These are phyloP conservation scores for Bacillus rossius DNA, from an alignment of 1,140 invertebrate genomes.

Conservation along the genomic window DNA sequence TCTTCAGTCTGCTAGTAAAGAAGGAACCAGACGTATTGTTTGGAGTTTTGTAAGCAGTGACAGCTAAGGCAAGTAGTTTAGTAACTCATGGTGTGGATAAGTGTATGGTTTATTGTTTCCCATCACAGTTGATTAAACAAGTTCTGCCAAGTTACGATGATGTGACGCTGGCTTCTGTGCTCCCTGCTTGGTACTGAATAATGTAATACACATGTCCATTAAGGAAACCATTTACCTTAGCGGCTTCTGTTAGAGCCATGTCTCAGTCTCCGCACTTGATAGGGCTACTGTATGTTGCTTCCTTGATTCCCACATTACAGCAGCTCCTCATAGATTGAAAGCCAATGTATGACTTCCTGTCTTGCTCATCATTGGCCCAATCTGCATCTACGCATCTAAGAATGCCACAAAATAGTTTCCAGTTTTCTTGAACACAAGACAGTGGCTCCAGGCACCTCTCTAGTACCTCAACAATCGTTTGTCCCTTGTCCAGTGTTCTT, in stretches of 20 bases:
- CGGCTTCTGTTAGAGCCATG: slow-evolving; percentile 35
- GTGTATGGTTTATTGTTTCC: too few relatives aligned
- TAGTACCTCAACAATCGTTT: slow-evolving; percentile 43
- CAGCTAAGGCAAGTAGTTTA: too few relatives aligned
- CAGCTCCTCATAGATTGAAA: slow-evolving; percentile 31
- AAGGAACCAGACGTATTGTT: too few relatives aligned
- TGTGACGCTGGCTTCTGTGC: slow-evolving; percentile 34
- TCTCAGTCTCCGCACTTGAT: slow-evolving; percentile 43
- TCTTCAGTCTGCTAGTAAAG: too few relatives aligned
- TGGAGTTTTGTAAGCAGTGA: too few relatives aligned
- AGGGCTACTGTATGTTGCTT: slow-evolving; percentile 44
- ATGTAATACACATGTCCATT: slow-evolving; percentile 16
- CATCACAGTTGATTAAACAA: too few relatives aligned
- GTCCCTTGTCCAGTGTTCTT: slow-evolving; percentile 37
- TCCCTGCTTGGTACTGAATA: slow-evolving; percentile 37
- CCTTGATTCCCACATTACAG: slow-evolving; percentile 45
- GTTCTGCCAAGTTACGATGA: too few relatives aligned
- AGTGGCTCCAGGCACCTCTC: slow-evolving; percentile 30
- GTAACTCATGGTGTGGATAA: too few relatives aligned
- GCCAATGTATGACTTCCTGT: slow-evolving; percentile 34
- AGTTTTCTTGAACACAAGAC: slow-evolving; percentile 22
- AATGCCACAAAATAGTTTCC: slow-evolving; percentile 11
- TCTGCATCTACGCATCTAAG: slow-evolving; percentile 36
- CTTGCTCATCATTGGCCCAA: slow-evolving; percentile 26
- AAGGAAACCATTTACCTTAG: slow-evolving; percentile 37